These are phyloP conservation scores for Drosophila mimetica DNA, from an alignment of 2,888 invertebrate species.

Conservation along the genomic window DNA sequence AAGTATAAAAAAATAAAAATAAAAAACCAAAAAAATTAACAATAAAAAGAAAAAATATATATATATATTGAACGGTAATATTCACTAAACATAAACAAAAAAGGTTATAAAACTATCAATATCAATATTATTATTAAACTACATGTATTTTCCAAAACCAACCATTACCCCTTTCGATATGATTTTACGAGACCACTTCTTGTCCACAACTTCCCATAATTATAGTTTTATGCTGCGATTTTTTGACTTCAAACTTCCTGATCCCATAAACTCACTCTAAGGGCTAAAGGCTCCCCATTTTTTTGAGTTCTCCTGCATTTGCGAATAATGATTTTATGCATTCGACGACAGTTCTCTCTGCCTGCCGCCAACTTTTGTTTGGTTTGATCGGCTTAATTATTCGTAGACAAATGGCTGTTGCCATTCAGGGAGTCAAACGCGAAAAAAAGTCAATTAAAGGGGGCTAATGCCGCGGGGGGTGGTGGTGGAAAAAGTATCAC, in stretches of 20 bases:
- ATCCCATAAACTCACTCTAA: conserved; percentile 58
- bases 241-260: conserved; percentile 66
- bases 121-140: not conserved
- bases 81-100: too few species aligned
- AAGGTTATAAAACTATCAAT: not conserved
- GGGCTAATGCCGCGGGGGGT: conserved; percentile 14
- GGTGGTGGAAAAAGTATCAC: conserved; percentile 1
- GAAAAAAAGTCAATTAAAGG: conserved; percentile 48
- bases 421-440: conserved; percentile 34
- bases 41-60: too few species aligned
- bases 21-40: too few species aligned
- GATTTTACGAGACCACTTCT: not conserved
- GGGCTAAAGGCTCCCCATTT: conserved; percentile 3
- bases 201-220: not conserved
- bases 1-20: too few species aligned
- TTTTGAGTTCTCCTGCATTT: conserved; percentile 42
- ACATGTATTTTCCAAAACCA: too few species aligned
- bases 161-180: not conserved
- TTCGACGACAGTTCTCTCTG: conserved; percentile 61
- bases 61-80: too few species aligned
- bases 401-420: conserved; percentile 44
- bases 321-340: conserved; percentile 71
- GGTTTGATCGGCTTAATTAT: conserved; percentile 66
- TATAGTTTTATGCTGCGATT: conserved; percentile 1
- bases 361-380: conserved; percentile 35